Evolutionary conservation across 2,888 invertebrate species (phyloP).

Genomic region (Caenorhabditis sinica): DNA sequence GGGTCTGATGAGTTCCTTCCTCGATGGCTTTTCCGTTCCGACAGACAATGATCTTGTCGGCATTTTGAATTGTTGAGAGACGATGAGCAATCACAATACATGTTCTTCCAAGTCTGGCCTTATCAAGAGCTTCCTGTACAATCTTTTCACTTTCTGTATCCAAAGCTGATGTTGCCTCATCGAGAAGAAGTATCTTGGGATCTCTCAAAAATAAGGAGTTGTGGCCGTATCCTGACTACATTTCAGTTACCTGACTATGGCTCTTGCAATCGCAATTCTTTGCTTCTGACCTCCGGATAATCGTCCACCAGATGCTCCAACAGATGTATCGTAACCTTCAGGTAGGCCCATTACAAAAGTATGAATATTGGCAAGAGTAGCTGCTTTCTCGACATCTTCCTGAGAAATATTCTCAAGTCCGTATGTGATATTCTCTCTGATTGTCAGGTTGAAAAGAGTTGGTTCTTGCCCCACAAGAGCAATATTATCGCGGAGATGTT

Average conservation of each 20-base stretch:
- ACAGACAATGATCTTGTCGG: slow-evolving; percentile 87
- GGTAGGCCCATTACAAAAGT: slow-evolving; percentile 84
- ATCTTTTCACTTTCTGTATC: slow-evolving; percentile 85
- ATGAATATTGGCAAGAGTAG: slow-evolving; percentile 84
- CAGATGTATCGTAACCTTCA: slow-evolving; percentile 76
- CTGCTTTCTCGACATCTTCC: slow-evolving; percentile 77
- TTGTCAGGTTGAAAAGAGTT: slow-evolving; percentile 84
- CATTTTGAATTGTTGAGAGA: slow-evolving; percentile 89
- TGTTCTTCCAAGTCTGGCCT: slow-evolving; percentile 89
- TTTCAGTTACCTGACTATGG: slow-evolving; percentile 68
- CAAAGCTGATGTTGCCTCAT: slow-evolving; percentile 84
- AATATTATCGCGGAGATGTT: slow-evolving; percentile 75
- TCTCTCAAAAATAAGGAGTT: slow-evolving; percentile 54
- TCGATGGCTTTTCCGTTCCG: slow-evolving; percentile 79
- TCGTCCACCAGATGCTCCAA: slow-evolving; percentile 74
- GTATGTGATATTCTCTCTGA: slow-evolving; percentile 84
- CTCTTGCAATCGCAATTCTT: slow-evolving; percentile 77
- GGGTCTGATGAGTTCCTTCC: slow-evolving; percentile 77
- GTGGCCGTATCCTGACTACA: neutral
- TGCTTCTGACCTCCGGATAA: slow-evolving; percentile 78
- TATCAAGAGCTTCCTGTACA: slow-evolving; percentile 92
- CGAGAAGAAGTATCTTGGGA: slow-evolving; percentile 77
- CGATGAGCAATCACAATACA: slow-evolving; percentile 93
- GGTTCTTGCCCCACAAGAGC: slow-evolving; percentile 85
- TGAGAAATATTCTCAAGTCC: slow-evolving; percentile 79